Evolutionary conservation across 2,113 vertebrate genomes (phyloP).

Genomic region (Triplophysa tibetana): DNA sequence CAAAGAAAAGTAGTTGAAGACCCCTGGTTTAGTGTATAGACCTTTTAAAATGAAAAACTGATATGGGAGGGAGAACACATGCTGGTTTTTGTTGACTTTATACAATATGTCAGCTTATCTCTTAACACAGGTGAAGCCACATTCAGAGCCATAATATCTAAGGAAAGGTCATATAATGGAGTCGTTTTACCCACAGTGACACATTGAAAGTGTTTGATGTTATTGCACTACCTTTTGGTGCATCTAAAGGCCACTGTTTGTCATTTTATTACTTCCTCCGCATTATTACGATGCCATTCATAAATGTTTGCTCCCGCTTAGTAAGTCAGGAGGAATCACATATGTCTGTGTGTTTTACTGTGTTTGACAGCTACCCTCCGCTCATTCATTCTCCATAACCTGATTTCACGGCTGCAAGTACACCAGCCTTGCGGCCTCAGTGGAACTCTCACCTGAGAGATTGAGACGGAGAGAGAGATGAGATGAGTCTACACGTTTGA

Average conservation of each 20-base stretch:
- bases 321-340: background rate
- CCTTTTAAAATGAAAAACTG: background rate
- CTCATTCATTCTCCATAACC: conserved; percentile 49
- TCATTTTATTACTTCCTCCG: conserved; percentile 6
- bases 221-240: background rate
- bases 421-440: conserved; percentile 23
- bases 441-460: conserved; percentile 43
- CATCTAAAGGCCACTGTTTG: background rate
- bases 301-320: conserved; percentile 21
- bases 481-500: conserved; percentile 46
- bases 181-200: background rate
- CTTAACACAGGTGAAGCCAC: background rate
- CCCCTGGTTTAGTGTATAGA: too few species aligned
- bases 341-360: conserved; percentile 26
- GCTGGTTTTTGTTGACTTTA: background rate
- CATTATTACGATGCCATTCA: conserved; percentile 19
- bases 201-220: background rate
- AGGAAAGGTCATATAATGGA: background rate
- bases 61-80: background rate
- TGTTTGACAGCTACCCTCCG: conserved; percentile 42
- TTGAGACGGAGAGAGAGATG: conserved; percentile 23
- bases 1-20: too few species aligned
- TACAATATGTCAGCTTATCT: background rate
- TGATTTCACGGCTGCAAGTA: conserved; percentile 50
- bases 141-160: background rate